A percentile compares a stretch with the other conserved stretches of the same genome.
Evolutionary conservation across 1,140 invertebrate genomes (phyloP).

Genomic region (Andrena cerasifolii): DNA sequence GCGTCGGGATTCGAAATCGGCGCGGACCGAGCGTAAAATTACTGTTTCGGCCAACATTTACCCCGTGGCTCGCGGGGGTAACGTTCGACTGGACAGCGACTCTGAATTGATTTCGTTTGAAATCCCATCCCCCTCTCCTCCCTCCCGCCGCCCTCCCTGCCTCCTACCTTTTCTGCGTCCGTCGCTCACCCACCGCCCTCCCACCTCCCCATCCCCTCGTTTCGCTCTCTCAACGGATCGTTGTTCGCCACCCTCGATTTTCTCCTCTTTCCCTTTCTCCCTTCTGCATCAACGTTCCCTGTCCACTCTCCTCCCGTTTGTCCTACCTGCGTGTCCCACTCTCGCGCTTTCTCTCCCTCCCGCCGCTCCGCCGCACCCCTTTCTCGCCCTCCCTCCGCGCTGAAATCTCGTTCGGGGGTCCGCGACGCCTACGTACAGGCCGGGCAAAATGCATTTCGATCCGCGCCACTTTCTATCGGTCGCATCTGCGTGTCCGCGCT

Average conservation of each 20-base stretch:
- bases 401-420: constrained; percentile 61
- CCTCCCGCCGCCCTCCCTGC: constrained; percentile 61
- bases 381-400: constrained; percentile 34
- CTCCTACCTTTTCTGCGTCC: constrained; percentile 65
- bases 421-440: constrained; percentile 58
- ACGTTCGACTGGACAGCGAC: constrained; percentile 78
- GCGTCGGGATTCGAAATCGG: constrained; percentile 71
- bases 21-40: constrained; percentile 77
- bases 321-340: constrained; percentile 35
- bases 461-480: constrained; percentile 57
- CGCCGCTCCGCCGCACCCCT: constrained; percentile 23
- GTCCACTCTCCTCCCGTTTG: constrained; percentile 26
- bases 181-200: constrained; percentile 41
- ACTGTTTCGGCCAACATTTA: constrained; percentile 81
- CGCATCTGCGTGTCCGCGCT: constrained; percentile 35
- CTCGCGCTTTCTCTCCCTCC: constrained; percentile 19
- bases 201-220: constrained; percentile 41
- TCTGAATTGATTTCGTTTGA: constrained; percentile 82
- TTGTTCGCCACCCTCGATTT: constrained; percentile 49
- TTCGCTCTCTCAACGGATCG: constrained; percentile 24
- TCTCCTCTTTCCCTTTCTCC: constrained; percentile 43
- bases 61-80: constrained; percentile 71
- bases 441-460: constrained; percentile 65
- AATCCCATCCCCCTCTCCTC: constrained; percentile 72
- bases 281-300: constrained; percentile 34